Base-by-base conservation (phyloP, 2,797 vertebrate species). In the Mastacembelus armatus region DNA sequence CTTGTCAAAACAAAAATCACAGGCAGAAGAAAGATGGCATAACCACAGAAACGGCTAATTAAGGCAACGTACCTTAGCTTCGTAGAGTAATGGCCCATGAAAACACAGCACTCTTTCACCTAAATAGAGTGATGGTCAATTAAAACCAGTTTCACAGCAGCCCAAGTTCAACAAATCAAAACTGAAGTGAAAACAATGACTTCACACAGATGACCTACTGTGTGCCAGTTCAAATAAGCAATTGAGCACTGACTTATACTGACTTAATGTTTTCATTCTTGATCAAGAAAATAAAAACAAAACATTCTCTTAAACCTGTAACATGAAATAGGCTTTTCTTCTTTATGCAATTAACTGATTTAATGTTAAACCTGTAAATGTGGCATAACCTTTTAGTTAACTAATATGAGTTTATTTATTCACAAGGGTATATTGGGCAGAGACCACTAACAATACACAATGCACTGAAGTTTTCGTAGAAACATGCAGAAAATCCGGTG, bases 61-160 rank as follows among this genome's bases (percentile, higher is more conserved):
- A 45, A n/a, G 8, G 5, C 24, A 50, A 78, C 94, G 15, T 94
- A 99, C 98, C 98, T 99, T 99, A 88, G 98, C 98, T 96, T 99
- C 98, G 85, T 99, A 99, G 68, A 99, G 96, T 90, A 99, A 96
- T 94, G 98, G 98, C 85, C 97, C 98, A 94, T 99, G 98, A 94
- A 99, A 99, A 94, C 98, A 99, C 85, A 99, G 95, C 91, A 99
- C 98, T 91, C 98, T 94, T 92, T 99, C 98, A 94, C 98, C 97
- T 98, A 91, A 24, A 91, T 88, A 79, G 87, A 79, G 88, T 54
- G 35, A 71, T n/a, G 62, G n/a, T 63, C 6, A 51, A 50, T 61
- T 60, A 60, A 57, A 66, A 71, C 72, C 38, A 78, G 47, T 47
- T 74, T n/a, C 16, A 57, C n/a, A 78, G 30, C 24, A 74, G 16